Evolutionary conservation across 1,140 invertebrate genomes (phyloP).

Genomic region (Monochamus saltuarius): DNA sequence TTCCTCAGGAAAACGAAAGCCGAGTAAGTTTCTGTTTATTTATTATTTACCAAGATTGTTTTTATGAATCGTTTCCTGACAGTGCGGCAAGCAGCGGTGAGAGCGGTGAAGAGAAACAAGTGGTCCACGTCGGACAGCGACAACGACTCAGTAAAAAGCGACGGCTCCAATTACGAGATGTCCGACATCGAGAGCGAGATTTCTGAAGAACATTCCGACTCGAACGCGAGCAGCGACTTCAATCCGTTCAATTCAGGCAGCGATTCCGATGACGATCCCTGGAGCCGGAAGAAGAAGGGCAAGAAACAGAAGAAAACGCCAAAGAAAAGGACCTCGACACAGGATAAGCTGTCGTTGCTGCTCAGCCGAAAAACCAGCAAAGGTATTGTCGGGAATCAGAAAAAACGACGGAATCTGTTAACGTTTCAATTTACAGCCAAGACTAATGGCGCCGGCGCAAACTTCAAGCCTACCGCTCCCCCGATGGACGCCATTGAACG

Average conservation of each 20-base stretch:
- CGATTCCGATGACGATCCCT: conserved; percentile 84
- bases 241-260: conserved; percentile 85
- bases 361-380: conserved; percentile 59
- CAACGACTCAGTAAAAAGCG: conserved; percentile 56
- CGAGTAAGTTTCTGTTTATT: conserved; percentile 17
- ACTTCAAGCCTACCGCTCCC: conserved; percentile 57
- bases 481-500: conserved; percentile 80
- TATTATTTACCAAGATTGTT: background rate
- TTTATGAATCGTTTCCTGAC: conserved; percentile 13
- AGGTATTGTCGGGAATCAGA: background rate
- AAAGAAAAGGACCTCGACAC: conserved; percentile 68
- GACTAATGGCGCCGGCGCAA: conserved; percentile 40
- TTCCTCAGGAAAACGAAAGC: conserved; percentile 32
- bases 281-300: conserved; percentile 73
- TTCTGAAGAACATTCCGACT: conserved; percentile 65
- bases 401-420: background rate
- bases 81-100: conserved; percentile 69
- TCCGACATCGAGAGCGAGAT: conserved; percentile 61
- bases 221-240: conserved; percentile 75
- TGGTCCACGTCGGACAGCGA: conserved; percentile 68
- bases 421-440: conserved; percentile 25
- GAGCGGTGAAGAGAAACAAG: conserved; percentile 67
- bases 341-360: conserved; percentile 74
- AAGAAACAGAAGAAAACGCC: conserved; percentile 70
- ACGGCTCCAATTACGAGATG: conserved; percentile 64